Evolutionary conservation across 2,797 vertebrate genomes (phyloP).

Genomic region (Epinephelus awoara): DNA sequence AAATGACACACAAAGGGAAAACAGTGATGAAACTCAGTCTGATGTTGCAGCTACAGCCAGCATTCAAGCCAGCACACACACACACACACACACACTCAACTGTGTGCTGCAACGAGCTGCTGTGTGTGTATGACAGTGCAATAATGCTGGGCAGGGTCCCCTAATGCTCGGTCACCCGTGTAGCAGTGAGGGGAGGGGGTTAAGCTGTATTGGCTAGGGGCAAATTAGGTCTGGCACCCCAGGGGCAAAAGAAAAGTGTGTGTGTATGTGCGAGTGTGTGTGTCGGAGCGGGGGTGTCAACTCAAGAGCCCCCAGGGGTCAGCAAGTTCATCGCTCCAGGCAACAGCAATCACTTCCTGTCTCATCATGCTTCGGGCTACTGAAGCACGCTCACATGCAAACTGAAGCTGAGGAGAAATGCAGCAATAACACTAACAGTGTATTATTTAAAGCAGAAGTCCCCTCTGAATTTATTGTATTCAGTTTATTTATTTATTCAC

Average conservation of each 20-base stretch:
- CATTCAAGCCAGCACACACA: slow-evolving; percentile 24
- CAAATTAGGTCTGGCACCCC: slow-evolving; percentile 82
- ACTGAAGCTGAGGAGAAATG: slow-evolving; percentile 14
- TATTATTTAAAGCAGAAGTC: slow-evolving; percentile 24
- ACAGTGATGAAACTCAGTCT: slow-evolving; percentile 20
- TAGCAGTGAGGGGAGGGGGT: slow-evolving; percentile 75
- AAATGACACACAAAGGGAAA: slow-evolving; percentile 38
- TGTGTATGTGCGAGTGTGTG: slow-evolving; percentile 41
- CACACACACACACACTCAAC: neutral
- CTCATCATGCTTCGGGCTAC: slow-evolving; percentile 66
- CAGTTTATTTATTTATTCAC: neutral
- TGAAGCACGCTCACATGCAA: slow-evolving; percentile 28
- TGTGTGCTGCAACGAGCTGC: neutral
- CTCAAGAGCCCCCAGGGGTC: slow-evolving; percentile 74
- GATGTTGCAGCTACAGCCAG: slow-evolving; percentile 26
- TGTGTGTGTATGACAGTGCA: slow-evolving; percentile 54
- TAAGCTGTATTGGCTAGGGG: slow-evolving; percentile 84
- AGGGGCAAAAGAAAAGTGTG: slow-evolving; percentile 71
- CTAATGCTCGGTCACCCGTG: slow-evolving; percentile 74
- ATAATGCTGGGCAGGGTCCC: slow-evolving; percentile 53
- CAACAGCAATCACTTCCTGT: slow-evolving; percentile 81
- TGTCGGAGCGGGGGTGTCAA: slow-evolving; percentile 68
- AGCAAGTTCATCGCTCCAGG: slow-evolving; percentile 77
- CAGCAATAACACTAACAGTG: slow-evolving; percentile 20
- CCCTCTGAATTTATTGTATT: neutral